Evolutionary conservation across 2,888 invertebrate genomes (phyloP).

Genomic region (Anoplius nigerrimus): DNA sequence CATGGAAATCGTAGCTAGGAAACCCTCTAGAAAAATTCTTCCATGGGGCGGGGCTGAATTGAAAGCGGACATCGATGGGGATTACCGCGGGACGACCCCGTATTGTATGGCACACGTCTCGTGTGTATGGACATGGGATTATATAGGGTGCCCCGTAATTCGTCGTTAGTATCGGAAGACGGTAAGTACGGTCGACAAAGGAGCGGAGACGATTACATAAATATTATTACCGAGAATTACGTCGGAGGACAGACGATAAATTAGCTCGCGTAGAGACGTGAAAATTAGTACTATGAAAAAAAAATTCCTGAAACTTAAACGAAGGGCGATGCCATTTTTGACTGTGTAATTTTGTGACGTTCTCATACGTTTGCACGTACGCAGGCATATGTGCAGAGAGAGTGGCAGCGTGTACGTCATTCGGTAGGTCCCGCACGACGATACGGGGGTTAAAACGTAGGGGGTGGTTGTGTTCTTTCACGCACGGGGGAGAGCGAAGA

Average conservation of each 20-base stretch:
- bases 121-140: constrained; percentile 23
- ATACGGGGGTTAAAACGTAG: constrained; percentile 49
- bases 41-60: constrained; percentile 40
- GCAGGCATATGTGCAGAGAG: no score
- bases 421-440: constrained; percentile 23
- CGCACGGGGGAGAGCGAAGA: constrained; percentile 50
- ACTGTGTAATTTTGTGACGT: no score
- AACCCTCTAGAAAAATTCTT: constrained; percentile 35
- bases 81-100: constrained; percentile 51
- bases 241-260: no score
- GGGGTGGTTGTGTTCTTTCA: constrained; percentile 46
- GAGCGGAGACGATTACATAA: no score
- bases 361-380: no score
- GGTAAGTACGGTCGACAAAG: no score
- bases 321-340: no score
- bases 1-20: constrained; percentile 17
- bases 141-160: constrained; percentile 4
- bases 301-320: no score
- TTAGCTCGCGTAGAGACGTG: no score
- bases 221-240: no score
- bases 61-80: constrained; percentile 53
- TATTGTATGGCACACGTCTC: constrained; percentile 34
- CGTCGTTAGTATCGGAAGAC: background rate
- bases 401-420: no score
- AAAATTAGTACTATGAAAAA: no score